These are phyloP conservation scores for Cassiopea xamachana DNA, from an alignment of 30 jellyfish, hydroid and myxozoan species.

Conservation along the genomic window DNA sequence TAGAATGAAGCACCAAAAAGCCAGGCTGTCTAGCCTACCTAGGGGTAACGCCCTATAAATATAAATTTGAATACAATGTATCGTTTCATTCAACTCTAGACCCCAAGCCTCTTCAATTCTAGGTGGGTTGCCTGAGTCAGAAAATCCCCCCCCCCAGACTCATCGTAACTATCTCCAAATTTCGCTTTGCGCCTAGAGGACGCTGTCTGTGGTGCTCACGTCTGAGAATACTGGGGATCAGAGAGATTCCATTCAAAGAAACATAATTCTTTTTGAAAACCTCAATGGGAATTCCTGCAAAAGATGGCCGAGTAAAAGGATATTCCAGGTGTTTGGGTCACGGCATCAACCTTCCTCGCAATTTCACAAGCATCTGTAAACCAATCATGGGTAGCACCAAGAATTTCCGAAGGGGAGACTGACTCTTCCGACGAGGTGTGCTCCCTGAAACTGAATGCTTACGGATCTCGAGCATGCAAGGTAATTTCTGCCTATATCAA, in stretches of 20 bases:
- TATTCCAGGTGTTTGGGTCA: slow-evolving; percentile 1
- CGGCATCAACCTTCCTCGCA: slow-evolving; percentile 6
- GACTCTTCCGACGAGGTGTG: not conserved
- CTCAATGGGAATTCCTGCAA: not conserved
- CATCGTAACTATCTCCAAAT: not conserved
- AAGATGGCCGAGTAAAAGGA: slow-evolving; percentile 17
- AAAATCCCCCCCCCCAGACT: not conserved
- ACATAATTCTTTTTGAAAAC: not conserved
- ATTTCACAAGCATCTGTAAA: not conserved
- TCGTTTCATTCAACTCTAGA: not conserved
- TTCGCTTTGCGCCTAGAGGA: not conserved
- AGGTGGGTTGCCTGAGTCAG: not conserved
- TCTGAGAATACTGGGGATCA: slow-evolving; percentile 1
- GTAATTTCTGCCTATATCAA: slow-evolving; percentile 26
- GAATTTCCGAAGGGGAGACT: not conserved
- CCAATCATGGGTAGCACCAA: not conserved
- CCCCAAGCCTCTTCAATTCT: not conserved
- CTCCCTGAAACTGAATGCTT: slow-evolving; percentile 7
- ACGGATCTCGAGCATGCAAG: slow-evolving; percentile 18
- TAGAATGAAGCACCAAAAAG: too few relatives aligned
- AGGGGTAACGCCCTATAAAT: not conserved
- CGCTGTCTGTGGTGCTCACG: not conserved
- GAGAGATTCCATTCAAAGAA: not conserved
- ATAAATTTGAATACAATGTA: not conserved
- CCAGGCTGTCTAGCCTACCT: too few relatives aligned